phyloP scores from a whole-genome alignment of 2,888 invertebrate species.

The Drosophila ezoana region DNA sequence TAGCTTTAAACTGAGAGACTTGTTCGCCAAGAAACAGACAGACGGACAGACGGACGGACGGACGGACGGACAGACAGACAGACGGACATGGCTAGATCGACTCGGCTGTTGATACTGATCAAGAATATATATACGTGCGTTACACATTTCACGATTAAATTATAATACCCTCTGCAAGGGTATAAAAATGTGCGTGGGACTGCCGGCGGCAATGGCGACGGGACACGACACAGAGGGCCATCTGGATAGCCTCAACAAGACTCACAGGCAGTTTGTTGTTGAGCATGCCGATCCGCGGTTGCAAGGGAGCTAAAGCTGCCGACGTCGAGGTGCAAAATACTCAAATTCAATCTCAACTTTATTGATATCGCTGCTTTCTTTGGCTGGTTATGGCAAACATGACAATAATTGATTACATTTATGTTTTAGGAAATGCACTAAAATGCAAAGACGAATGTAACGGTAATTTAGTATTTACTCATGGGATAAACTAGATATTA shows the following conservation, averaged over 20 bases:
- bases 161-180: too few species aligned
- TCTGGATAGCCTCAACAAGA: conserved; percentile 37
- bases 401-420: conserved; percentile 75
- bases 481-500: too few species aligned
- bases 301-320: conserved; percentile 19
- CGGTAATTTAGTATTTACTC: conserved; percentile 4
- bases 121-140: too few species aligned
- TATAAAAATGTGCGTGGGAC: conserved; percentile 75
- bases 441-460: background rate
- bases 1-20: too few species aligned
- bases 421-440: conserved; percentile 50
- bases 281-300: conserved; percentile 23
- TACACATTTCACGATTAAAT: too few species aligned
- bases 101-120: too few species aligned
- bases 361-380: conserved; percentile 59
- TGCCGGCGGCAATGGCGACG: conserved; percentile 64
- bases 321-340: conserved; percentile 37
- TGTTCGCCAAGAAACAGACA: too few species aligned
- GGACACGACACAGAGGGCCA: conserved; percentile 21
- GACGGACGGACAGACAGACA: too few species aligned
- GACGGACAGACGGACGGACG: too few species aligned
- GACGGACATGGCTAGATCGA: too few species aligned
- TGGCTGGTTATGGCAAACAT: conserved; percentile 59
- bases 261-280: conserved; percentile 32
- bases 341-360: conserved; percentile 76